A percentile compares a stretch with the other conserved stretches of the same genome.
phyloP scores from a whole-genome alignment of 2,888 invertebrate species.

The Hesperia comma region DNA sequence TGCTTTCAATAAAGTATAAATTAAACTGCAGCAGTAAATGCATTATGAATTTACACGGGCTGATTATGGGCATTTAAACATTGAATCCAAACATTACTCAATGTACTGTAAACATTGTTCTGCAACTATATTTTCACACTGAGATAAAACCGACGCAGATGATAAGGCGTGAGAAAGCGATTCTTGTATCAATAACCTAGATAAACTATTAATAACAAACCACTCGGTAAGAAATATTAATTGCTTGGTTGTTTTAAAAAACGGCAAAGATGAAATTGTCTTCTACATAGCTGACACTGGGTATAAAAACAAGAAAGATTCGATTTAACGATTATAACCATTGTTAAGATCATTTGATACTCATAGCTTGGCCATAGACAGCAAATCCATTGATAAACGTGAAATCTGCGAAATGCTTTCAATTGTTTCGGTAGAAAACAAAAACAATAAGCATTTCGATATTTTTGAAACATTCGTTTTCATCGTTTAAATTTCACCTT shows the following conservation, averaged over 20 bases:
- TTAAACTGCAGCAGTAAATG: neutral
- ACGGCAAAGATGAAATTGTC: neutral
- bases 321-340: slow-evolving; percentile 10
- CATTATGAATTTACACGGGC: neutral
- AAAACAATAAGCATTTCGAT: slow-evolving; percentile 43
- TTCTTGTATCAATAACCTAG: slow-evolving; percentile 34
- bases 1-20: too few relatives aligned
- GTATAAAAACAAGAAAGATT: slow-evolving; percentile 3
- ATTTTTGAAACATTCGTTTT: slow-evolving; percentile 40
- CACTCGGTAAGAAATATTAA: slow-evolving; percentile 15
- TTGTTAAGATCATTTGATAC: slow-evolving; percentile 10
- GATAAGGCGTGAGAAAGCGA: slow-evolving; percentile 43
- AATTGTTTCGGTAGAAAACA: slow-evolving; percentile 40
- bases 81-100: slow-evolving; percentile 13
- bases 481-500: slow-evolving; percentile 43
- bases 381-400: slow-evolving; percentile 27
- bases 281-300: neutral
- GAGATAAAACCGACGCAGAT: slow-evolving; percentile 33
- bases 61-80: slow-evolving; percentile 11
- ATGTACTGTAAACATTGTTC: slow-evolving; percentile 21
- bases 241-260: slow-evolving; percentile 4
- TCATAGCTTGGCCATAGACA: slow-evolving; percentile 1
- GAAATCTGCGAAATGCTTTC: slow-evolving; percentile 39
- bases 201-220: slow-evolving; percentile 29
- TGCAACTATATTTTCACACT: slow-evolving; percentile 40